Conservation (phyloP, 2,888 invertebrate genomes). For the Agelastica alni region DNA sequence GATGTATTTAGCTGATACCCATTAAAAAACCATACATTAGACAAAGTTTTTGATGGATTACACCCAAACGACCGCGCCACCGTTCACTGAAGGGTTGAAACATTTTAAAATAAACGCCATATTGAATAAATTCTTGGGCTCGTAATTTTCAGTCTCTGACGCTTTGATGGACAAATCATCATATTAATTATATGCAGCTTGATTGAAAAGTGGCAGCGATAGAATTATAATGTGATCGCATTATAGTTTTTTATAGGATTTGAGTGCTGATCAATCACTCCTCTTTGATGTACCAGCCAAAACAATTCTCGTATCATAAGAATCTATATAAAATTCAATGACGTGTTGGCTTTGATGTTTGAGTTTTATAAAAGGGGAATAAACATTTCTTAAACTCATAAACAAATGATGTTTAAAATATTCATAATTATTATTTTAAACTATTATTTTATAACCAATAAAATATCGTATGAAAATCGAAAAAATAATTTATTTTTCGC, state of each 20-base stretch:
- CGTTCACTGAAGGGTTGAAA: neutral
- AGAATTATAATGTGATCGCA: constrained; percentile 5
- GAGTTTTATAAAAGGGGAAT: too few relatives aligned
- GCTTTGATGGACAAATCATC: constrained; percentile 32
- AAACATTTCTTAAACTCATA: too few relatives aligned
- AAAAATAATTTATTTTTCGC: too few relatives aligned
- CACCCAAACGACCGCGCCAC: constrained; percentile 4
- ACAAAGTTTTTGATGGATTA: constrained; percentile 15
- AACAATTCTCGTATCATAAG: constrained; percentile 5
- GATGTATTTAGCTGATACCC: constrained; percentile 9
- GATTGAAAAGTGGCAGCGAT: constrained; percentile 28
- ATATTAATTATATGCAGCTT: constrained; percentile 30
- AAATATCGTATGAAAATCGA: too few relatives aligned
- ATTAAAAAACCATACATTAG: constrained; percentile 14
- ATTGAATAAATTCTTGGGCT: constrained; percentile 15
- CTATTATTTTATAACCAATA: too few relatives aligned
- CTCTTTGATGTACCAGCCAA: neutral
- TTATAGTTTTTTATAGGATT: constrained; percentile 14
- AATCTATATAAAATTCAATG: too few relatives aligned
- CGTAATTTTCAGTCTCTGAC: constrained; percentile 27
- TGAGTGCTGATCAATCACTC: constrained; percentile 19
- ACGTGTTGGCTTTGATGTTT: too few relatives aligned
- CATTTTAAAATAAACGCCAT: too few relatives aligned
- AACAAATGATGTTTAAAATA: too few relatives aligned
- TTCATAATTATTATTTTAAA: too few relatives aligned